Percentiles rank a stretch among this genome's conserved stretches.
These are phyloP conservation scores for Leucoptera coffeella DNA, from an alignment of 2,888 invertebrate genomes.

Conservation along the genomic window DNA sequence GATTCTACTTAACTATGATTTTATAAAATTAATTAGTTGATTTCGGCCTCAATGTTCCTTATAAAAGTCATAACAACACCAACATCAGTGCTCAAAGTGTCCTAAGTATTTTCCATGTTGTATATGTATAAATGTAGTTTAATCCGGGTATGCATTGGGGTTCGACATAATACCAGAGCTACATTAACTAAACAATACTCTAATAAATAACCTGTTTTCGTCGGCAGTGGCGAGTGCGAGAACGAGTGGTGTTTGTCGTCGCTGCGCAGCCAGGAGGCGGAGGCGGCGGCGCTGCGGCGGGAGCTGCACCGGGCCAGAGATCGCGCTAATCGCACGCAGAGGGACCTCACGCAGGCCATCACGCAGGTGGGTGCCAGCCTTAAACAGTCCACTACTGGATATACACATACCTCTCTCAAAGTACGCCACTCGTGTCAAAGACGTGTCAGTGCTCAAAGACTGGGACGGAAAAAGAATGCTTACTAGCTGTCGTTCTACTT, in stretches of 20 bases:
- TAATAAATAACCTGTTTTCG: too few relatives aligned
- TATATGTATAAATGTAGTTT: too few relatives aligned
- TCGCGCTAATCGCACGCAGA: constrained; percentile 14
- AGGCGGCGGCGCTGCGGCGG: constrained; percentile 47
- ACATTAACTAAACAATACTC: too few relatives aligned
- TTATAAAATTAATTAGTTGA: too few relatives aligned
- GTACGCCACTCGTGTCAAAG: not conserved
- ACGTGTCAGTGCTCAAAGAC: not conserved
- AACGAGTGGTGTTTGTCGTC: constrained; percentile 50
- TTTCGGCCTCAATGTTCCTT: too few relatives aligned
- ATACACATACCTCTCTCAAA: not conserved
- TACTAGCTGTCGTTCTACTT: too few relatives aligned
- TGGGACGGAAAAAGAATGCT: not conserved
- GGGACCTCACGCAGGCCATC: constrained; percentile 17
- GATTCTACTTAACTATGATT: too few relatives aligned
- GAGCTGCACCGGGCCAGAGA: constrained; percentile 24
- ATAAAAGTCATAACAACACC: too few relatives aligned
- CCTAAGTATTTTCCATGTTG: too few relatives aligned
- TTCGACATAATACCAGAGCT: too few relatives aligned
- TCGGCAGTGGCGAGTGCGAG: constrained; percentile 30
- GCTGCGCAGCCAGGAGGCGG: constrained; percentile 41
- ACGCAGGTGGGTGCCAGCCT: constrained; percentile 19
- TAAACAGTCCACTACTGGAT: not conserved
- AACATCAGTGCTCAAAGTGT: too few relatives aligned
- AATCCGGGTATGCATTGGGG: too few relatives aligned